A percentile compares a stretch with the other conserved stretches of the same genome.
phyloP scores from a whole-genome alignment of 2,888 invertebrate genomes.

The Oithona nana region DNA sequence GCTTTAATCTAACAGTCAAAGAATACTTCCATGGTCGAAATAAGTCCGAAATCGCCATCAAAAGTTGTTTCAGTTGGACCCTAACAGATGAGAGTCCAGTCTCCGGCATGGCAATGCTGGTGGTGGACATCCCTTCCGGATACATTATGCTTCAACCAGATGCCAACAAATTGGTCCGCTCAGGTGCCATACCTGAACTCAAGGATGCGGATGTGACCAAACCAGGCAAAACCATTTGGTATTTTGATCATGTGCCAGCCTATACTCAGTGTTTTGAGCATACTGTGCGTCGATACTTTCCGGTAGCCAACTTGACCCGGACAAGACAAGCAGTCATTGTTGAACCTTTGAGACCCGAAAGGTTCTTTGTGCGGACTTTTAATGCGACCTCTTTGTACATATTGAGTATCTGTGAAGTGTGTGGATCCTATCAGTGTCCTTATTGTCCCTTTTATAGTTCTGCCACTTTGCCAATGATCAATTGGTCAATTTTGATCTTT shows the following conservation, averaged over 20 bases:
- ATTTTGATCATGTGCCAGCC: conserved; percentile 28
- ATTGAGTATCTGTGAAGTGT: conserved; percentile 32
- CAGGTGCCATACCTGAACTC: conserved; percentile 24
- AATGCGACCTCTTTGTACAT: conserved; percentile 27
- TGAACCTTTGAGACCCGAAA: conserved; percentile 26
- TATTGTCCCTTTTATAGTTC: conserved; percentile 30
- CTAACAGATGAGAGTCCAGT: conserved; percentile 25
- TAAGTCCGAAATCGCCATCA: conserved; percentile 27
- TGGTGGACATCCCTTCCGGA: conserved; percentile 32
- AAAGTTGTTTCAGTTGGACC: conserved; percentile 29
- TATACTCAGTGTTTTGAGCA: conserved; percentile 32
- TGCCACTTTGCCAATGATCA: conserved; percentile 26
- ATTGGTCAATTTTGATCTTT: not conserved
- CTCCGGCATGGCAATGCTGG: conserved; percentile 30
- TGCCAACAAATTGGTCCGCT: conserved; percentile 24
- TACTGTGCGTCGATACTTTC: conserved; percentile 35
- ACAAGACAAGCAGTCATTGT: conserved; percentile 34
- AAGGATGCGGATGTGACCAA: conserved; percentile 23
- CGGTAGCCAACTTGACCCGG: conserved; percentile 36
- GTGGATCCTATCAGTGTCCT: conserved; percentile 34
- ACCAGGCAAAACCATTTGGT: conserved; percentile 29
- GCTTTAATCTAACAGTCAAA: conserved; percentile 31
- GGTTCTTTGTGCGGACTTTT: conserved; percentile 23
- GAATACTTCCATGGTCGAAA: conserved; percentile 27
- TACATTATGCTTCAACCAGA: conserved; percentile 32